Conservation (phyloP, 2,113 vertebrate genomes). For the Xyrauchen texanus region DNA sequence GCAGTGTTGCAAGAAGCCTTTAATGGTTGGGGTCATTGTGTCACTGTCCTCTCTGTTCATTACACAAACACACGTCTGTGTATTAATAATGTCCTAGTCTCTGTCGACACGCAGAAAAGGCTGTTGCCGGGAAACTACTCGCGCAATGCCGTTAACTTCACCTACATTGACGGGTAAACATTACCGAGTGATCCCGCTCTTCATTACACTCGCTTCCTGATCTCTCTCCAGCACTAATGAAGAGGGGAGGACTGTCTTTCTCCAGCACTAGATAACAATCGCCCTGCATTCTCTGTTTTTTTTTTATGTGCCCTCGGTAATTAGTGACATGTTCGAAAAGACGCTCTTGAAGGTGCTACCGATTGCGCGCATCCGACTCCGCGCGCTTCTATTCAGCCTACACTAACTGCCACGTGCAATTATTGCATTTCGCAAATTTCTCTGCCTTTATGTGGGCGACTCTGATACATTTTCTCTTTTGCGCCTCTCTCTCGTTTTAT, state of each 20-base stretch:
- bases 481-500: slow-evolving; percentile 34
- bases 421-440: slow-evolving; percentile 75
- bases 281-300: slow-evolving; percentile 46
- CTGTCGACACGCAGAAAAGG: background rate
- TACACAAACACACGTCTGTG: background rate
- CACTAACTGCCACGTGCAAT: slow-evolving; percentile 65
- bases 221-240: slow-evolving; percentile 45
- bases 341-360: slow-evolving; percentile 25
- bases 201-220: slow-evolving; percentile 27
- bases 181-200: slow-evolving; percentile 37
- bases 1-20: background rate
- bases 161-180: slow-evolving; percentile 19
- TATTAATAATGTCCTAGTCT: slow-evolving; percentile 23
- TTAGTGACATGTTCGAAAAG: slow-evolving; percentile 46
- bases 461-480: slow-evolving; percentile 57
- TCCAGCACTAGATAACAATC: slow-evolving; percentile 34
- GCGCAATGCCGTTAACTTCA: slow-evolving; percentile 17
- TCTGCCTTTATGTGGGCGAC: slow-evolving; percentile 62
- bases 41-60: slow-evolving; percentile 21
- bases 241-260: slow-evolving; percentile 30
- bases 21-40: slow-evolving; percentile 8
- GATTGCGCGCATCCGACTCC: slow-evolving; percentile 14
- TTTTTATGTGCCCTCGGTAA: slow-evolving; percentile 24
- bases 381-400: slow-evolving; percentile 16
- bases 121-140: slow-evolving; percentile 37